Percentiles rank a stretch among this genome's conserved stretches.
phyloP scores from a whole-genome alignment of 2,113 vertebrate genomes.

The Corynorhinus townsendii region DNA sequence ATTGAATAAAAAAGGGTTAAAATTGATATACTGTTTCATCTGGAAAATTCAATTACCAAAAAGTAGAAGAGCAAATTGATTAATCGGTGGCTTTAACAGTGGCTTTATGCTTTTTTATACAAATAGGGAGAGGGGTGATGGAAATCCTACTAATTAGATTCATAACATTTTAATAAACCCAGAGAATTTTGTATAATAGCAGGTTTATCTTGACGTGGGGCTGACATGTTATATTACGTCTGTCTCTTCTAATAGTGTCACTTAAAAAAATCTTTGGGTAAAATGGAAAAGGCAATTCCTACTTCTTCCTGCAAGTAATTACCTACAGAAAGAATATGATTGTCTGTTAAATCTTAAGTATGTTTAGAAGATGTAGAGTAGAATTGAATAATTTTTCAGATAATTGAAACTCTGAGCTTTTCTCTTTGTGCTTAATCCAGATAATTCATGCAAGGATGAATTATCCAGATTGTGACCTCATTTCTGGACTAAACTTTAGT shows the following conservation, averaged over 20 bases:
- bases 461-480: conserved; percentile 37
- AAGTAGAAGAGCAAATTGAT: conserved; percentile 50
- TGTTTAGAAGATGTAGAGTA: conserved; percentile 36
- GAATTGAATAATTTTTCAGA: conserved; percentile 24
- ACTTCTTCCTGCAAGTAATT: conserved; percentile 13
- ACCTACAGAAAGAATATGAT: conserved; percentile 25
- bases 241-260: conserved; percentile 17
- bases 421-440: conserved; percentile 20
- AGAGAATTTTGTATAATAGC: conserved; percentile 24
- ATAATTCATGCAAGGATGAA: conserved; percentile 46
- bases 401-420: conserved; percentile 22
- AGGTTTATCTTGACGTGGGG: conserved; percentile 40
- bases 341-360: conserved; percentile 25
- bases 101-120: conserved; percentile 46
- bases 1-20: conserved; percentile 53
- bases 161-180: conserved; percentile 42
- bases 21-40: conserved; percentile 48
- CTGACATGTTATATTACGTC: conserved; percentile 10
- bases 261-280: not conserved
- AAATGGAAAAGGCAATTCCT: not conserved
- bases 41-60: conserved; percentile 56
- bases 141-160: conserved; percentile 55
- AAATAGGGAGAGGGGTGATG: conserved; percentile 18
- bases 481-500: conserved; percentile 12
- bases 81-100: conserved; percentile 51